Evolutionary conservation across 2,113 vertebrate species (phyloP).

Genomic region (Anarrhichthys ocellatus): DNA sequence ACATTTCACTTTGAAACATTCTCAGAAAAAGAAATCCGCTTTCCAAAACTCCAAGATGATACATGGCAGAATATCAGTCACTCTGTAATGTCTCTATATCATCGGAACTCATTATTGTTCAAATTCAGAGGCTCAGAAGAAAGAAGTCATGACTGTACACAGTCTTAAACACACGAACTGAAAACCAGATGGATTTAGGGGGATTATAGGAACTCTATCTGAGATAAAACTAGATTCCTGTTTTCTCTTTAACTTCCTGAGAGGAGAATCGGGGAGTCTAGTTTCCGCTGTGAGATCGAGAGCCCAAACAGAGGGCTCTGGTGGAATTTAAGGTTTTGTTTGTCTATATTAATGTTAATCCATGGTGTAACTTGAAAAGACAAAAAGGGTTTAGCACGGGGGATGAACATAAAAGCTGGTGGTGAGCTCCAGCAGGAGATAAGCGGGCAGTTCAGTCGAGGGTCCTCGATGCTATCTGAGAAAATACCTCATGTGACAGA

Average conservation of each 20-base stretch:
- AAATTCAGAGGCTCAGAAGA: slow-evolving; percentile 5
- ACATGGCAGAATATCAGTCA: not conserved
- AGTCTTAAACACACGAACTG: slow-evolving; percentile 34
- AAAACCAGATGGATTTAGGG: slow-evolving; percentile 57
- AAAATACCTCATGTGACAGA: slow-evolving; percentile 17
- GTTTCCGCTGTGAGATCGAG: slow-evolving; percentile 45
- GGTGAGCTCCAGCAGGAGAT: slow-evolving; percentile 31
- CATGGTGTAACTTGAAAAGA: slow-evolving; percentile 65
- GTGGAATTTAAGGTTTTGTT: slow-evolving; percentile 66
- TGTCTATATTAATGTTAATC: slow-evolving; percentile 68
- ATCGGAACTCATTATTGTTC: slow-evolving; percentile 19
- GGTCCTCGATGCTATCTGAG: slow-evolving; percentile 34
- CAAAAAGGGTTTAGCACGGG: slow-evolving; percentile 49
- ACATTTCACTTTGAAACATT: not conserved
- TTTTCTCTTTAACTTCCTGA: slow-evolving; percentile 55
- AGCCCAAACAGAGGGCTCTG: slow-evolving; percentile 26
- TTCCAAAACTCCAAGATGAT: not conserved
- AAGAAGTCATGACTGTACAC: slow-evolving; percentile 46
- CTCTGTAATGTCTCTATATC: slow-evolving; percentile 6
- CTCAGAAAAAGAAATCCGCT: not conserved
- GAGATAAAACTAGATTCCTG: slow-evolving; percentile 65
- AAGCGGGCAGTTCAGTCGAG: slow-evolving; percentile 28
- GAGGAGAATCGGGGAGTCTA: slow-evolving; percentile 30
- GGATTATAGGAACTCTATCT: slow-evolving; percentile 67
- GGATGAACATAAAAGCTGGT: slow-evolving; percentile 53